Conservation (phyloP, 2,888 invertebrate genomes). For the Mamestra brassicae region DNA sequence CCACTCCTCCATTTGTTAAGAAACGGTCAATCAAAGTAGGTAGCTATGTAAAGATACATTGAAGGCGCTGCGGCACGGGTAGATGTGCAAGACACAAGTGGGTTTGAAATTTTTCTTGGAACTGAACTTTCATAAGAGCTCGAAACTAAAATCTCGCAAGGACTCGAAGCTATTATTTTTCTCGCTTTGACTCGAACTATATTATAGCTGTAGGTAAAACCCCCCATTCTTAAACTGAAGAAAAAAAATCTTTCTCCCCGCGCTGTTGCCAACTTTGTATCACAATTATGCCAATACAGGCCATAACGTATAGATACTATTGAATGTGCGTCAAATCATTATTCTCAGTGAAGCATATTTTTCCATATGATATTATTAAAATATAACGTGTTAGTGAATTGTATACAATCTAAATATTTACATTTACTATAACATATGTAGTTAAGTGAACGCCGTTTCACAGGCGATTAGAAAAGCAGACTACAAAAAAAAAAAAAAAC, state of each 20-base stretch:
- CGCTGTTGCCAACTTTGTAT: constrained; percentile 3
- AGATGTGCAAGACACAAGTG: neutral
- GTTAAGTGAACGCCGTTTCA: constrained; percentile 35
- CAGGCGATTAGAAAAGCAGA: constrained; percentile 15
- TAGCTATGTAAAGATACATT: neutral
- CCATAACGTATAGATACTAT: neutral
- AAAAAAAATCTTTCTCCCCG: neutral
- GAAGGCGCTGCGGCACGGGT: neutral
- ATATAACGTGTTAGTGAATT: constrained; percentile 44
- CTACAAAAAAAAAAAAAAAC: neutral
- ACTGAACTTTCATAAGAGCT: neutral
- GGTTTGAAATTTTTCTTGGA: neutral
- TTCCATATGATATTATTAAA: constrained; percentile 34
- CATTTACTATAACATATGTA: constrained; percentile 46
- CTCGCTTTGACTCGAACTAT: neutral
- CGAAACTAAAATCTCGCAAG: no score
- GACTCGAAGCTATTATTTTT: neutral
- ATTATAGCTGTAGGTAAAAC: neutral
- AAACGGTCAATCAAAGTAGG: constrained; percentile 18
- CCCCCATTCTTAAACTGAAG: neutral
- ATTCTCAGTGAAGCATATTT: constrained; percentile 35
- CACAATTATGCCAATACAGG: constrained; percentile 14
- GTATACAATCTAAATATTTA: constrained; percentile 56
- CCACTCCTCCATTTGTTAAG: neutral
- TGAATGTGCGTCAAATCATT: constrained; percentile 18